phyloP scores from a whole-genome alignment of 2,888 invertebrate species.

The Scaptomyza tumidula region DNA sequence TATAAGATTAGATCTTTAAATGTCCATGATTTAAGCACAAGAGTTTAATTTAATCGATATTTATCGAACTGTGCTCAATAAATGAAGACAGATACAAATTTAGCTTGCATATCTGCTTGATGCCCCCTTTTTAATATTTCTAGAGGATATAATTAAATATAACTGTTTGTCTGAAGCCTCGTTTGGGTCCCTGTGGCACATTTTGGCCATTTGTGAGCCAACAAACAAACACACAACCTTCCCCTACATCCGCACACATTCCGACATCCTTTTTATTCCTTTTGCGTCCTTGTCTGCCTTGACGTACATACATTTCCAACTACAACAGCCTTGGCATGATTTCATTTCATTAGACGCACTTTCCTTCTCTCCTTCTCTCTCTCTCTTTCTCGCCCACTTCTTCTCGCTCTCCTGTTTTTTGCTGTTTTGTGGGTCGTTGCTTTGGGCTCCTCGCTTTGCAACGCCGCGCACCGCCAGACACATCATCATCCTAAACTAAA shows the following conservation, averaged over 20 bases:
- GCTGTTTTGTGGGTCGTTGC: constrained; percentile 64
- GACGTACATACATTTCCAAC: not conserved
- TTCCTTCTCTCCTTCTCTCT: constrained; percentile 23
- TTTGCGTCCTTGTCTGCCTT: constrained; percentile 37
- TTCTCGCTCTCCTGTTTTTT: not conserved
- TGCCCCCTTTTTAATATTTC: not conserved
- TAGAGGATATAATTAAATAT: constrained; percentile 1
- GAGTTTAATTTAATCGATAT: not conserved
- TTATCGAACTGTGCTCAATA: not conserved
- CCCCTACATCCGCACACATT: not conserved
- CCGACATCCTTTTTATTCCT: constrained; percentile 2
- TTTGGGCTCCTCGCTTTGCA: constrained; percentile 7
- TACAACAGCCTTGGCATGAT: constrained; percentile 77
- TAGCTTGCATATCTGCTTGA: not conserved
- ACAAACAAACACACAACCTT: constrained; percentile 5
- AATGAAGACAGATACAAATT: too few species aligned
- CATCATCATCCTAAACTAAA: constrained; percentile 42
- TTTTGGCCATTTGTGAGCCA: constrained; percentile 29
- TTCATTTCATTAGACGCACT: constrained; percentile 67
- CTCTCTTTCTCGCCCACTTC: not conserved
- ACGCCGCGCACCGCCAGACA: constrained; percentile 77
- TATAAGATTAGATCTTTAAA: not conserved
- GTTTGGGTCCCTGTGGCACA: constrained; percentile 41
- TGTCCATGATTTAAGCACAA: too few species aligned
- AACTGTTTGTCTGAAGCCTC: constrained; percentile 18